A percentile compares a stretch with the other conserved stretches of the same genome.
Evolutionary conservation across 1,140 invertebrate genomes (phyloP).

Genomic region (Oscheius sp.): DNA sequence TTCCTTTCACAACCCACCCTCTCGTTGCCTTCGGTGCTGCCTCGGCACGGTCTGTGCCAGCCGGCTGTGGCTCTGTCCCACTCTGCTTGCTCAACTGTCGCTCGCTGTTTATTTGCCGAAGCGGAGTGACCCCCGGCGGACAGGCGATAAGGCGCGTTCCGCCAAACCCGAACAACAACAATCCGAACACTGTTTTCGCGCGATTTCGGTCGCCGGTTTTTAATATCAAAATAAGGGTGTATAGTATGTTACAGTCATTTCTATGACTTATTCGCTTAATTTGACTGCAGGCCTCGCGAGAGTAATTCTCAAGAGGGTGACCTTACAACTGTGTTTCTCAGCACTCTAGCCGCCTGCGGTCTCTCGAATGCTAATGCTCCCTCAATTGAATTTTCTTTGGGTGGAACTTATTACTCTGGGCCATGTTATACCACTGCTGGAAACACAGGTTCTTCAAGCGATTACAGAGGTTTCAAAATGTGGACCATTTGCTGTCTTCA

Average conservation of each 20-base stretch:
- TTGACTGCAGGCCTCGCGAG: not conserved
- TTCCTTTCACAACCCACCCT: too few relatives aligned
- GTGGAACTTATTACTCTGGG: too few relatives aligned
- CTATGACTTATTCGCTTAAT: not conserved
- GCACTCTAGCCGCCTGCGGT: too few relatives aligned
- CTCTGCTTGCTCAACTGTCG: conserved; percentile 8
- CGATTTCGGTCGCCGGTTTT: not conserved
- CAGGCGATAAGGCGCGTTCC: too few relatives aligned
- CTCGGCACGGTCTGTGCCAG: not conserved
- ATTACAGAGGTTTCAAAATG: not conserved
- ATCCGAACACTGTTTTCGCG: not conserved
- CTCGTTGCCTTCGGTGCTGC: not conserved
- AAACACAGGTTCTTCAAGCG: not conserved
- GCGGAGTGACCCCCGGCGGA: conserved; percentile 5
- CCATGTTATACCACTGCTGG: too few relatives aligned
- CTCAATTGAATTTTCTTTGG: too few relatives aligned
- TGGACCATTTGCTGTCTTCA: not conserved
- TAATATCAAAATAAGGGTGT: not conserved
- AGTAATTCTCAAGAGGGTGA: too few relatives aligned
- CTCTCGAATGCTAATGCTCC: too few relatives aligned
- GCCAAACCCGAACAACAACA: not conserved
- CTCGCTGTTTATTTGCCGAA: conserved; percentile 6
- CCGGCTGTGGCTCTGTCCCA: not conserved
- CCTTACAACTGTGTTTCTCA: too few relatives aligned
- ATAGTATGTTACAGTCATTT: not conserved